These are phyloP conservation scores for Protodeltote pygarga DNA, from an alignment of 2,888 invertebrate species.

Conservation along the genomic window DNA sequence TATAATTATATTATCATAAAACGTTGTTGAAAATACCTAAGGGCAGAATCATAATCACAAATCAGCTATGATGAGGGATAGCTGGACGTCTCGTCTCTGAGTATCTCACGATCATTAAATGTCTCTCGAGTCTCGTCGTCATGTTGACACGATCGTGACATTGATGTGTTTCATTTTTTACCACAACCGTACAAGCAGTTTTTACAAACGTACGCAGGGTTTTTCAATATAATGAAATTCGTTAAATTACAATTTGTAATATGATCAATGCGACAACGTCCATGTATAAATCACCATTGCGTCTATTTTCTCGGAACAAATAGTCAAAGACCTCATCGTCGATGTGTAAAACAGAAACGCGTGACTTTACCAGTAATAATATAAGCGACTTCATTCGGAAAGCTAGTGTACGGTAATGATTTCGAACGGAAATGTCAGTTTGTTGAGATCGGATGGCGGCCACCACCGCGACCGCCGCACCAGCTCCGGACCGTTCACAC, in stretches of 20 bases:
- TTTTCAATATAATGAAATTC: conserved; percentile 41
- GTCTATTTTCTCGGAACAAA: conserved; percentile 68
- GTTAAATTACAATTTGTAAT: conserved; percentile 54
- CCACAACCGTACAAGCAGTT: conserved; percentile 14
- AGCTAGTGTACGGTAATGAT: conserved; percentile 61
- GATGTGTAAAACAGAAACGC: conserved; percentile 57
- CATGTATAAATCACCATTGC: conserved; percentile 42
- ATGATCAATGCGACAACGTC: conserved; percentile 38
- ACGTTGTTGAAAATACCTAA: conserved; percentile 34
- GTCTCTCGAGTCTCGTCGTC: conserved; percentile 43
- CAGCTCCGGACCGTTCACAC: conserved; percentile 65
- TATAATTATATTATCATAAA: too few relatives aligned
- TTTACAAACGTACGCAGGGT: conserved; percentile 12
- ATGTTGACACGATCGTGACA: conserved; percentile 45
- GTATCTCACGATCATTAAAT: conserved; percentile 65
- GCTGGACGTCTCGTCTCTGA: conserved; percentile 57
- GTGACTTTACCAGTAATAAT: conserved; percentile 56
- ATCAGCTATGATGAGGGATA: conserved; percentile 66
- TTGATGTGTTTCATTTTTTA: conserved; percentile 31
- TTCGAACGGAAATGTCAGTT: conserved; percentile 78
- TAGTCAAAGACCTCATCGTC: conserved; percentile 52
- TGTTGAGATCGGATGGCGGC: conserved; percentile 65
- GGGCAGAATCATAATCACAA: conserved; percentile 60
- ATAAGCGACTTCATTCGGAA: conserved; percentile 54
- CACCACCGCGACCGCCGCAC: conserved; percentile 47